These are phyloP conservation scores for Eubasilissa regina DNA, from an alignment of 1,140 invertebrate genomes.

Conservation along the genomic window DNA sequence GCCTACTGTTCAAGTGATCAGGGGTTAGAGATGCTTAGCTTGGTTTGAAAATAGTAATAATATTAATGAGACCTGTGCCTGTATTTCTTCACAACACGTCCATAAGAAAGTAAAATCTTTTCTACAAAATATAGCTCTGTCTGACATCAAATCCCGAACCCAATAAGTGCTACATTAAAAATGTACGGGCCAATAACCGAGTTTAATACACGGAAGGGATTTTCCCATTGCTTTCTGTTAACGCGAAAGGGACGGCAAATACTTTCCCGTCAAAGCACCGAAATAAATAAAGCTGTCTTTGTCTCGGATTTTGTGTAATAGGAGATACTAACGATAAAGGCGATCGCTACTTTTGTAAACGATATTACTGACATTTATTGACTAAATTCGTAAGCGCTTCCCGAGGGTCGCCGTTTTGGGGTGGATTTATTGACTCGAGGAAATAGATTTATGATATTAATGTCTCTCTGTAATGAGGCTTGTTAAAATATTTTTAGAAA, in stretches of 20 bases:
- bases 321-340: slow-evolving; percentile 55
- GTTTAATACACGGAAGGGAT: slow-evolving; percentile 60
- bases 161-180: slow-evolving; percentile 60
- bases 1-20: too few relatives aligned
- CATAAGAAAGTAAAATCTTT: slow-evolving; percentile 54
- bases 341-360: slow-evolving; percentile 53
- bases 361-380: slow-evolving; percentile 48
- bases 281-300: slow-evolving; percentile 52
- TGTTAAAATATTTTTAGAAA: background rate
- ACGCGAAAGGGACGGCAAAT: slow-evolving; percentile 2
- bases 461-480: background rate
- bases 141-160: slow-evolving; percentile 59
- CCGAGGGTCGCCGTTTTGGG: slow-evolving; percentile 20
- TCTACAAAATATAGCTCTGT: slow-evolving; percentile 51
- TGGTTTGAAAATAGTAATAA: too few relatives aligned
- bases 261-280: background rate
- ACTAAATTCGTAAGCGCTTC: slow-evolving; percentile 47
- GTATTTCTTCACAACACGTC: background rate
- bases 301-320: slow-evolving; percentile 55
- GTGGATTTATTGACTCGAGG: slow-evolving; percentile 1
- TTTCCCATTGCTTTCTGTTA: slow-evolving; percentile 37
- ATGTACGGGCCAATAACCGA: slow-evolving; percentile 59
- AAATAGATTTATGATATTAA: slow-evolving; percentile 14
- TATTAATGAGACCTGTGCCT: too few relatives aligned
- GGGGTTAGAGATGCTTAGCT: too few relatives aligned